phyloP scores from a whole-genome alignment of 2,113 vertebrate species.

The Podarcis raffonei region DNA sequence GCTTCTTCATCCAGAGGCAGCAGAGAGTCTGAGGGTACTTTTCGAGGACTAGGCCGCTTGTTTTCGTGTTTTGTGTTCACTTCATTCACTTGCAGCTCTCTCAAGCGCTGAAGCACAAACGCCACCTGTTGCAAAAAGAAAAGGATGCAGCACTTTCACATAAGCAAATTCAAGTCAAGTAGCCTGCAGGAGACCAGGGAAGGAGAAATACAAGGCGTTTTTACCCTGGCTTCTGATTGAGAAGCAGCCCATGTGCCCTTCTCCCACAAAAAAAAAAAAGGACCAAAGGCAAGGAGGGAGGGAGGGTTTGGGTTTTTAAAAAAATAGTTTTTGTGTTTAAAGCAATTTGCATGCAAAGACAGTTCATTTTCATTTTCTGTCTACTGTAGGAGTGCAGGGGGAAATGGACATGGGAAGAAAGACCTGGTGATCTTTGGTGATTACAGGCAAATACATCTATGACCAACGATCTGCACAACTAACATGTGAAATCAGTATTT shows the following conservation, averaged over 20 bases:
- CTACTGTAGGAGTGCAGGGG: neutral
- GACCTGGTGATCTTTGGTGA: neutral
- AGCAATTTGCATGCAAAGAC: neutral
- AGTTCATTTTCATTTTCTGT: neutral
- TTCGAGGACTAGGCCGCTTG: slow-evolving; percentile 89
- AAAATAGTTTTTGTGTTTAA: neutral
- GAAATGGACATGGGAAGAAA: neutral
- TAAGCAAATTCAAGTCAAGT: neutral
- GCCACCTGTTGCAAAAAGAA: slow-evolving; percentile 84
- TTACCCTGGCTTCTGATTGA: neutral
- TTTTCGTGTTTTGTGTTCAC: slow-evolving; percentile 85
- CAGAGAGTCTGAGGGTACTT: slow-evolving; percentile 82
- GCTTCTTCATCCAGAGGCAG: slow-evolving; percentile 94
- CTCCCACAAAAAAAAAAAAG: neutral
- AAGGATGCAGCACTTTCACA: neutral
- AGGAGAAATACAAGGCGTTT: neutral
- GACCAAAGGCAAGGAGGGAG: neutral
- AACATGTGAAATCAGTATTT: neutral
- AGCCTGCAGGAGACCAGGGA: neutral
- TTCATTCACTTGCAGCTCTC: slow-evolving; percentile 92
- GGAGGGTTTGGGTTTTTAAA: neutral
- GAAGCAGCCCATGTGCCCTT: neutral
- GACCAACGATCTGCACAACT: neutral
- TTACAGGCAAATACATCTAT: neutral
- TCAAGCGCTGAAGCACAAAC: slow-evolving; percentile 90